phyloP scores from a whole-genome alignment of 2,888 invertebrate species.

The Metellina segmentata region DNA sequence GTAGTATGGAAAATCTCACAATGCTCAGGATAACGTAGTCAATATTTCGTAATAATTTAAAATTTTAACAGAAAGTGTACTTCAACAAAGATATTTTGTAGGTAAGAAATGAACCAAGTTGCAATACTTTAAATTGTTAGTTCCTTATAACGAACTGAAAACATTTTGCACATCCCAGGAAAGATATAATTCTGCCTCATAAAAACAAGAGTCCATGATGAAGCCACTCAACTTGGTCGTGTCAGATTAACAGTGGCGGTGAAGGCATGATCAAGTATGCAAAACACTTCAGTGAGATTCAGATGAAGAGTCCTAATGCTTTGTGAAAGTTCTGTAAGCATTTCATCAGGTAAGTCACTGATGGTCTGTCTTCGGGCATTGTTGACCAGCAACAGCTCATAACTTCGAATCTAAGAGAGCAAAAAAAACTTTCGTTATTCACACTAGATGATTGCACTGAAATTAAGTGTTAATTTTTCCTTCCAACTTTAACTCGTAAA shows the following conservation, averaged over 20 bases:
- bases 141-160: background rate
- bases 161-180: background rate
- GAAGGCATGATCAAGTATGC: slow-evolving; percentile 57
- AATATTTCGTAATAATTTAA: no score
- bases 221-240: slow-evolving; percentile 50
- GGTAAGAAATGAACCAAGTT: background rate
- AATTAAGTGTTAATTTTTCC: background rate
- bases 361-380: slow-evolving; percentile 80
- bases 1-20: no score
- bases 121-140: background rate
- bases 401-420: slow-evolving; percentile 80
- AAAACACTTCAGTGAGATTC: slow-evolving; percentile 71
- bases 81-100: no score
- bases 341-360: slow-evolving; percentile 80
- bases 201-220: background rate
- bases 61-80: no score
- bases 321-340: slow-evolving; percentile 81
- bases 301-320: slow-evolving; percentile 81
- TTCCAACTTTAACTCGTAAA: background rate
- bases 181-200: background rate
- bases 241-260: slow-evolving; percentile 53
- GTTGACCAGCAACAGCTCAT: slow-evolving; percentile 83
- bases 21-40: no score
- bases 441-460: background rate
- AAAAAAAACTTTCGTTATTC: background rate